Evolutionary conservation across 2,888 invertebrate species (phyloP).

Genomic region (Bimastos eiseni): DNA sequence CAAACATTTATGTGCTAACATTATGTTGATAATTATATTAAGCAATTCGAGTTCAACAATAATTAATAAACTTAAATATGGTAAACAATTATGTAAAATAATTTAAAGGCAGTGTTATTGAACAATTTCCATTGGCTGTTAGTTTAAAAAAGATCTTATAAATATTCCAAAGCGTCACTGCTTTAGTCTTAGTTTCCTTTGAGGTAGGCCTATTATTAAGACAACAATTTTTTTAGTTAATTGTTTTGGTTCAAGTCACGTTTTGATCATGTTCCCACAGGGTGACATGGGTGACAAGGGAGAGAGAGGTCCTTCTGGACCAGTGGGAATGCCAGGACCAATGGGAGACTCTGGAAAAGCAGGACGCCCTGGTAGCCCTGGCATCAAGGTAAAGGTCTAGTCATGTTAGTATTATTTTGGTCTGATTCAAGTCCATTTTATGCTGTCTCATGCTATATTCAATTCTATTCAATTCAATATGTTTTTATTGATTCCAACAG

Average conservation of each 20-base stretch:
- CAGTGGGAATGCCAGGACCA: slow-evolving; percentile 14
- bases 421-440: too few species aligned
- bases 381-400: not conserved
- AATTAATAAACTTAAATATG: not conserved
- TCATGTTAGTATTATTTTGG: not conserved
- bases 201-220: too few species aligned
- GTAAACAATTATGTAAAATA: not conserved
- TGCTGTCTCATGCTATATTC: too few species aligned
- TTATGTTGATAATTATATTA: not conserved
- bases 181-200: too few species aligned
- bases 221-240: too few species aligned
- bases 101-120: not conserved
- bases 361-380: not conserved
- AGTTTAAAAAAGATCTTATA: not conserved
- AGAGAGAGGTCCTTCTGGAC: not conserved
- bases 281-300: not conserved
- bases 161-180: too few species aligned
- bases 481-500: too few species aligned
- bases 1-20: not conserved
- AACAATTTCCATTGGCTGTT: not conserved
- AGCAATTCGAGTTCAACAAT: too few species aligned
- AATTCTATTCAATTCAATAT: too few species aligned
- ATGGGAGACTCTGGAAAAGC: not conserved
- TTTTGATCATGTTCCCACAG: not conserved
- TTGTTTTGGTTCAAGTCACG: not conserved